These are phyloP conservation scores for Caenorhabditis tropicalis DNA, from an alignment of 1,140 invertebrate genomes.

Conservation along the genomic window DNA sequence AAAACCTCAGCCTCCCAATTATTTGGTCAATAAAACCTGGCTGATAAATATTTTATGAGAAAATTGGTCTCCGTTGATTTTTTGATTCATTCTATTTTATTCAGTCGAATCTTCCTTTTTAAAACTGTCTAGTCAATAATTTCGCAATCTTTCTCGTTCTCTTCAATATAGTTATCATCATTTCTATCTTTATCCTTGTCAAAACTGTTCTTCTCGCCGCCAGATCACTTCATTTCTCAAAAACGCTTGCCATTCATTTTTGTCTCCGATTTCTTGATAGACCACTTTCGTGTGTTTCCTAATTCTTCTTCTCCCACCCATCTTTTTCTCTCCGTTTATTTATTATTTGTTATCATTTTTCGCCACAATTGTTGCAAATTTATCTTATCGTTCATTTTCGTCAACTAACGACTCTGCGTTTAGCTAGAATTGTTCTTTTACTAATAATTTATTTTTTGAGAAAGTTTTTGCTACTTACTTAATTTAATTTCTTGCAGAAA, in stretches of 20 bases:
- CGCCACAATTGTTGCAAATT: background rate
- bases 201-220: background rate
- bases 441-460: background rate
- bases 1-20: background rate
- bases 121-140: background rate
- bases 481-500: background rate
- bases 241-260: background rate
- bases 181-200: background rate
- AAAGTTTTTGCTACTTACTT: no score
- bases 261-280: background rate
- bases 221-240: background rate
- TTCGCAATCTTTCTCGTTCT: background rate
- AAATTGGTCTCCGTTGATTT: constrained; percentile 12
- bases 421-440: constrained; percentile 8
- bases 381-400: constrained; percentile 18
- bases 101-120: background rate
- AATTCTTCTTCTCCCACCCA: background rate
- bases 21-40: background rate
- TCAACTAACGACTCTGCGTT: background rate
- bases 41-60: background rate
- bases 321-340: background rate
- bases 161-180: background rate
- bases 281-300: background rate
- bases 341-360: constrained; percentile 29
- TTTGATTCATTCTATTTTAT: background rate